phyloP scores from a whole-genome alignment of 2,888 invertebrate species.

The Archips xylosteana region DNA sequence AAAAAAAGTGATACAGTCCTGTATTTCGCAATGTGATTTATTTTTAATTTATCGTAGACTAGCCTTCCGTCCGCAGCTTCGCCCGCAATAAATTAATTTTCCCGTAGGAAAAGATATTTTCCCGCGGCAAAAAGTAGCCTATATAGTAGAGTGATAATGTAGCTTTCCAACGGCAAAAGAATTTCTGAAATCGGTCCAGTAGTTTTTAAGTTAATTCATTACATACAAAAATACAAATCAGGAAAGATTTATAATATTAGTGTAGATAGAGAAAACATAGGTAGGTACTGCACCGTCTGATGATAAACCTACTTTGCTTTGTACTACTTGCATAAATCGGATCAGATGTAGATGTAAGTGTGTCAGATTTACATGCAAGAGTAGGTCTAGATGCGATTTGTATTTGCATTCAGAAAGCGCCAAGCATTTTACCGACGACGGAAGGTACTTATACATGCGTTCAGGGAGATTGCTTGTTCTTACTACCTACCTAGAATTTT shows the following conservation, averaged over 20 bases:
- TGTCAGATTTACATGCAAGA: slow-evolving; percentile 18
- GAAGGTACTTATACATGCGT: too few species aligned
- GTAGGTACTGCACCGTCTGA: neutral
- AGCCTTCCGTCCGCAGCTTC: too few species aligned
- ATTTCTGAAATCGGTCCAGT: too few species aligned
- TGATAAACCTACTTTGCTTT: neutral
- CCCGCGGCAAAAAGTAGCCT: too few species aligned
- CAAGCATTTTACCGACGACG: neutral
- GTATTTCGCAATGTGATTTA: neutral
- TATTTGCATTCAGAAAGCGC: slow-evolving; percentile 16
- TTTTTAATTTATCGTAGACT: neutral
- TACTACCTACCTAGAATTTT: too few species aligned
- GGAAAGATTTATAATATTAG: too few species aligned
- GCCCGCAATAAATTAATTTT: too few species aligned
- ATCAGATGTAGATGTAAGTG: slow-evolving; percentile 20
- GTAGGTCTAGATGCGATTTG: slow-evolving; percentile 23
- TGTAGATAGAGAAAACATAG: slow-evolving; percentile 12
- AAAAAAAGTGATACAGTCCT: neutral
- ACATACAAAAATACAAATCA: neutral
- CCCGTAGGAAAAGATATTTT: too few species aligned
- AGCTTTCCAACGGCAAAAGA: too few species aligned
- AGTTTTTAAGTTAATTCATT: too few species aligned
- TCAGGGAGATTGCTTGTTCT: too few species aligned
- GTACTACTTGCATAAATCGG: slow-evolving; percentile 1
- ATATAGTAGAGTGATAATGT: too few species aligned